Percentiles rank a stretch among this genome's conserved stretches.
These are phyloP conservation scores for Sialia sialis DNA, from an alignment of 2,113 vertebrate genomes.

Conservation along the genomic window DNA sequence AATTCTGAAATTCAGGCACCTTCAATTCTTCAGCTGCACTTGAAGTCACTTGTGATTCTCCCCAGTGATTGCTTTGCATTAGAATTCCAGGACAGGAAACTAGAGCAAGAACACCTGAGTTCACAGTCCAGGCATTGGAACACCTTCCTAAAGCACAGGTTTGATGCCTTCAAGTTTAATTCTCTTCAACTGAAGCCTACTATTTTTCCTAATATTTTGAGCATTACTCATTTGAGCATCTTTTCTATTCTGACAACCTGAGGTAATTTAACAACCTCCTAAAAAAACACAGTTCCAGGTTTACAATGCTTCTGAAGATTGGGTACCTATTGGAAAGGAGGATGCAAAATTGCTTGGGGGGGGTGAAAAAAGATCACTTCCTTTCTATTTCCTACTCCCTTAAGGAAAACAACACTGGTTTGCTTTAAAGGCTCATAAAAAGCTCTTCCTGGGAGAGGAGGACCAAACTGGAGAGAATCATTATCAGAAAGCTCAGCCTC, in stretches of 20 bases:
- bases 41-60: not conserved
- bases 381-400: not conserved
- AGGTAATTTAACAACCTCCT: not conserved
- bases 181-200: not conserved
- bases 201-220: not conserved
- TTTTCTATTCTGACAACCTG: not conserved
- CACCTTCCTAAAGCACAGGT: not conserved
- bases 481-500: not conserved
- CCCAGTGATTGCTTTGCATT: not conserved
- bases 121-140: not conserved
- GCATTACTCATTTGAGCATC: not conserved
- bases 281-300: not conserved
- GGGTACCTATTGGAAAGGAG: not conserved
- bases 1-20: not conserved
- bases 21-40: not conserved
- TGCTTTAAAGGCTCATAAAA: not conserved
- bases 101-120: not conserved
- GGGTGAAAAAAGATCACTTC: not conserved
- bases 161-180: not conserved
- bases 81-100: not conserved
- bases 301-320: not conserved
- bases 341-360: not conserved
- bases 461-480: not conserved
- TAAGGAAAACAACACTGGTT: not conserved
- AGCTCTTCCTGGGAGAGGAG: not conserved